Evolutionary conservation across 2,888 invertebrate species (phyloP).

Genomic region (Spisula solida): DNA sequence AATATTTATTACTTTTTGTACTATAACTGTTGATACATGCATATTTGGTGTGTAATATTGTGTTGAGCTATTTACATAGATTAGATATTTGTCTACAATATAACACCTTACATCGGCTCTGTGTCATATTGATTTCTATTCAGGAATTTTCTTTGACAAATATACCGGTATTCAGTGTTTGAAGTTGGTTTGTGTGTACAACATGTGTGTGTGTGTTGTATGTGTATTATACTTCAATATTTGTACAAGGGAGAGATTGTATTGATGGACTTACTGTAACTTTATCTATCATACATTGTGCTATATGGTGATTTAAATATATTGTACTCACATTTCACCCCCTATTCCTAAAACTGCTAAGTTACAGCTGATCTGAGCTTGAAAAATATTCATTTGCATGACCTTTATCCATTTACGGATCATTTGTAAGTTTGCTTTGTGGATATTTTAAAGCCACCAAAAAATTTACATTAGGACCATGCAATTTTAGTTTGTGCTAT

Average conservation of each 20-base stretch:
- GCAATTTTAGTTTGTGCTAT: too few species aligned
- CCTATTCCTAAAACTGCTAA: not conserved
- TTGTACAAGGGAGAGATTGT: not conserved
- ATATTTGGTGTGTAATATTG: too few species aligned
- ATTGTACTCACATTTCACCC: not conserved
- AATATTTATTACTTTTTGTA: not conserved
- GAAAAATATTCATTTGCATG: not conserved
- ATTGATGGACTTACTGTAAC: not conserved
- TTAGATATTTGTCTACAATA: too few species aligned
- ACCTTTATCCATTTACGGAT: not conserved
- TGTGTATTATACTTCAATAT: slow-evolving; percentile 9
- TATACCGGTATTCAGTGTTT: not conserved
- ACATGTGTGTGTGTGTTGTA: not conserved
- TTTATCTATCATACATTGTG: not conserved
- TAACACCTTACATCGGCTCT: not conserved
- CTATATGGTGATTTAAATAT: too few species aligned
- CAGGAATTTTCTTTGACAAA: not conserved
- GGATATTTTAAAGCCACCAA: too few species aligned
- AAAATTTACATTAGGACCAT: too few species aligned
- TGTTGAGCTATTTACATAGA: too few species aligned
- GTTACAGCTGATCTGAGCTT: too few species aligned
- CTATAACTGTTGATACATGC: not conserved
- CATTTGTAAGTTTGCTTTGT: not conserved
- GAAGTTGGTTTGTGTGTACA: slow-evolving; percentile 14
- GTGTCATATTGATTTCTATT: not conserved